Evolutionary conservation across 23 tunicate genomes (phyloP).

Genomic region (Clavelina lepadiformis): DNA sequence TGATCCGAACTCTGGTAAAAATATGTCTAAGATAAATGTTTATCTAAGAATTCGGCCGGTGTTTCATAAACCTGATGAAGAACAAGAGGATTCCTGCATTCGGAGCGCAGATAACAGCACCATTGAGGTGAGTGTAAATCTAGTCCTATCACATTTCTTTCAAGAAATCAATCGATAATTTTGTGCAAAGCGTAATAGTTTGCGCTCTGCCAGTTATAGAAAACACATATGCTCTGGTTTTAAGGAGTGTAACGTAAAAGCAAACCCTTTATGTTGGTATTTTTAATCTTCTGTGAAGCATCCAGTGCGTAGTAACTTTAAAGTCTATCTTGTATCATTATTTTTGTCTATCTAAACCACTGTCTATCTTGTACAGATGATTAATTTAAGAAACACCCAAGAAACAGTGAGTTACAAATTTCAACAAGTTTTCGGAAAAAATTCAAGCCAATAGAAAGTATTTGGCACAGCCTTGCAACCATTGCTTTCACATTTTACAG

Average conservation of each 20-base stretch:
- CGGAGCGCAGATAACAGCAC: constrained; percentile 16
- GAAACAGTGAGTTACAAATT: constrained; percentile 52
- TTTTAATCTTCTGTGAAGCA: no score
- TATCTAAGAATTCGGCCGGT: constrained; percentile 69
- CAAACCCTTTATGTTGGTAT: no score
- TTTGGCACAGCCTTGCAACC: constrained; percentile 75
- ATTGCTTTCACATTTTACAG: constrained; percentile 29
- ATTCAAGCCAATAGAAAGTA: constrained; percentile 61
- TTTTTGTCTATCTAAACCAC: no score
- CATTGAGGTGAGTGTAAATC: constrained; percentile 25
- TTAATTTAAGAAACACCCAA: constrained; percentile 46
- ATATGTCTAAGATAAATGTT: no score
- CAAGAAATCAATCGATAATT: neutral
- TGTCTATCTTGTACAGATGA: constrained; percentile 28
- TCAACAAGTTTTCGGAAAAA: constrained; percentile 65
- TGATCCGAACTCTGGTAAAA: no score
- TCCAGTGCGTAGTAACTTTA: no score
- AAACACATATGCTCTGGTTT: no score
- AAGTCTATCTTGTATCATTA: no score
- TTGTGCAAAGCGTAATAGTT: no score
- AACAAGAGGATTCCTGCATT: constrained; percentile 71
- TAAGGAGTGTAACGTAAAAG: no score
- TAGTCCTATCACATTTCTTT: neutral
- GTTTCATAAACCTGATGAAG: constrained; percentile 32
- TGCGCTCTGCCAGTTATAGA: neutral